phyloP scores from a whole-genome alignment of 2,797 vertebrate genomes.

The Falco novaeseelandiae region DNA sequence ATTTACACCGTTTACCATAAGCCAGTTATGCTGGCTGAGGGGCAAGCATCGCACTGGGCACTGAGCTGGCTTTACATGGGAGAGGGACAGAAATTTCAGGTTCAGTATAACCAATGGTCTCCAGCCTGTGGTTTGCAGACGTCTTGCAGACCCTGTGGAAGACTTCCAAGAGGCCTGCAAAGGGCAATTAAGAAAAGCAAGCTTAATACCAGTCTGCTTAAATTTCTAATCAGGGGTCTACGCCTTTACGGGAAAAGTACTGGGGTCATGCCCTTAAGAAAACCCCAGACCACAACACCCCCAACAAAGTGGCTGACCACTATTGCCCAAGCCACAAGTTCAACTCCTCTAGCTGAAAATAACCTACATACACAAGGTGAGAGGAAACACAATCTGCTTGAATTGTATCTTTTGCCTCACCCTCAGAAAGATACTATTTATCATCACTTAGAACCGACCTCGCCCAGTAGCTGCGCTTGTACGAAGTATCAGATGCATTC shows the following conservation, averaged over 20 bases:
- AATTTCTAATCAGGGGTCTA: neutral
- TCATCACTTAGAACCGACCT: neutral
- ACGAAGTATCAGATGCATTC: neutral
- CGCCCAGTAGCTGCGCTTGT: neutral
- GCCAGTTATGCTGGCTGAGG: conserved; percentile 6
- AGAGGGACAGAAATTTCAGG: neutral
- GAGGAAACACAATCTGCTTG: neutral
- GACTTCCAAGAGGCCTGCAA: neutral
- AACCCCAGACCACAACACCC: neutral
- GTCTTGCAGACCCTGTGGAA: neutral
- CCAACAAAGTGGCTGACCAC: neutral
- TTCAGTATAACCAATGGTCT: neutral
- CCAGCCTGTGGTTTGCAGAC: neutral
- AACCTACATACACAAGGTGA: conserved; percentile 2
- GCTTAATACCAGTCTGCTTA: neutral
- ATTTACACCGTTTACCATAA: conserved; percentile 51
- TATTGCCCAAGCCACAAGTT: neutral
- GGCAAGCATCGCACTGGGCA: neutral
- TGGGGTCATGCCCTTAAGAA: neutral
- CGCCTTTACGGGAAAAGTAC: neutral
- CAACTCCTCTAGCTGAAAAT: conserved; percentile 1
- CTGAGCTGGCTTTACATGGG: neutral
- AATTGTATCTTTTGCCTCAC: conserved; percentile 16
- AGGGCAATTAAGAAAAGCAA: neutral
- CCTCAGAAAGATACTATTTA: neutral